These are phyloP conservation scores for Xenops minutus DNA, from an alignment of 2,797 vertebrate genomes.

Conservation along the genomic window DNA sequence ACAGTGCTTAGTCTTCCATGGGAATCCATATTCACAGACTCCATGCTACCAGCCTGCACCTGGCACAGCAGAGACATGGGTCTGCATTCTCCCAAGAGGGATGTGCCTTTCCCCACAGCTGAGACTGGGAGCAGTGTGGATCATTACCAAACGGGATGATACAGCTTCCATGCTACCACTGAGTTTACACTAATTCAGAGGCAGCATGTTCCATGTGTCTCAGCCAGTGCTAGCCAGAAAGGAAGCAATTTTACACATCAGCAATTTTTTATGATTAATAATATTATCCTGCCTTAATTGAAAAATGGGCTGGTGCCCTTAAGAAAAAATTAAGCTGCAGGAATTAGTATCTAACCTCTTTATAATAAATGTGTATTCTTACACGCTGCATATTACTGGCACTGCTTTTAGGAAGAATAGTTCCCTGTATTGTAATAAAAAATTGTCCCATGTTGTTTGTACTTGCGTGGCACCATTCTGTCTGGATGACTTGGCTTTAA, in stretches of 20 bases:
- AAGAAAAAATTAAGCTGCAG: constrained; percentile 68
- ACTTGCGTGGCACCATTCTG: constrained; percentile 47
- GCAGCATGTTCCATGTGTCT: background rate
- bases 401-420: constrained; percentile 50
- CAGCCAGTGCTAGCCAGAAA: constrained; percentile 36
- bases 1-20: background rate
- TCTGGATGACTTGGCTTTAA: constrained; percentile 50
- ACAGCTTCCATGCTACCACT: background rate
- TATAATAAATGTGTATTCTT: constrained; percentile 67
- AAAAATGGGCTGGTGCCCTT: constrained; percentile 67
- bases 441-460: constrained; percentile 45
- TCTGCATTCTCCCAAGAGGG: background rate
- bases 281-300: constrained; percentile 68
- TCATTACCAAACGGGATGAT: background rate
- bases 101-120: background rate
- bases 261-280: constrained; percentile 68
- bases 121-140: rapidly evolving
- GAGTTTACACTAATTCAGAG: background rate
- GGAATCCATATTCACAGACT: background rate
- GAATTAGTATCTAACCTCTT: constrained; percentile 67
- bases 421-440: constrained; percentile 58
- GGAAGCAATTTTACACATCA: constrained; percentile 73
- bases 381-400: constrained; percentile 23
- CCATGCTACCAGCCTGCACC: background rate
- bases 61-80: rapidly evolving